Conservation (phyloP, 2,113 vertebrate genomes). For the Syngnathus typhle region DNA sequence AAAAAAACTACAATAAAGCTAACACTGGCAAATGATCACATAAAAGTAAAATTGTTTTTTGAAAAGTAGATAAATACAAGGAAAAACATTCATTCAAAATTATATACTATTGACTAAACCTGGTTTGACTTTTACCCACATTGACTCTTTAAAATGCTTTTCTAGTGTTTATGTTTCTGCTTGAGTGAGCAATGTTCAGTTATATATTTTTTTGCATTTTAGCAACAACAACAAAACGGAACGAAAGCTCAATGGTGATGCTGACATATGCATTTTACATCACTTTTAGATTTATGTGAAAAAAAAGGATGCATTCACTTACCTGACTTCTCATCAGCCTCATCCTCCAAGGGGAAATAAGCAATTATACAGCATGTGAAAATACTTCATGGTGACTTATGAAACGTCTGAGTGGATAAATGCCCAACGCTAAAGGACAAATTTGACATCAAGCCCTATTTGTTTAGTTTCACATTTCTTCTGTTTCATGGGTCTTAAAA, state of each 20-base stretch:
- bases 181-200: neutral
- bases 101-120: too few species aligned
- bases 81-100: too few species aligned
- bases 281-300: neutral
- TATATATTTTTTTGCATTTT: neutral
- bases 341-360: conserved; percentile 17
- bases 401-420: conserved; percentile 8
- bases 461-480: neutral
- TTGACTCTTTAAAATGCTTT: neutral
- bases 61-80: too few species aligned
- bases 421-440: neutral
- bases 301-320: neutral
- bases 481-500: neutral
- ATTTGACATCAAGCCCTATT: neutral
- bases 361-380: conserved; percentile 21
- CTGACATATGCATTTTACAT: conserved; percentile 3
- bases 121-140: too few species aligned
- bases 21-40: too few species aligned
- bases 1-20: too few species aligned
- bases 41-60: too few species aligned
- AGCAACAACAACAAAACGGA: neutral
- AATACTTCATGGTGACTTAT: conserved; percentile 14
- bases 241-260: neutral
- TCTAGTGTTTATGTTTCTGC: neutral
- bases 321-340: conserved; percentile 8